These are phyloP conservation scores for Rhogogaster chlorosoma DNA, from an alignment of 2,888 invertebrate species.

Conservation along the genomic window DNA sequence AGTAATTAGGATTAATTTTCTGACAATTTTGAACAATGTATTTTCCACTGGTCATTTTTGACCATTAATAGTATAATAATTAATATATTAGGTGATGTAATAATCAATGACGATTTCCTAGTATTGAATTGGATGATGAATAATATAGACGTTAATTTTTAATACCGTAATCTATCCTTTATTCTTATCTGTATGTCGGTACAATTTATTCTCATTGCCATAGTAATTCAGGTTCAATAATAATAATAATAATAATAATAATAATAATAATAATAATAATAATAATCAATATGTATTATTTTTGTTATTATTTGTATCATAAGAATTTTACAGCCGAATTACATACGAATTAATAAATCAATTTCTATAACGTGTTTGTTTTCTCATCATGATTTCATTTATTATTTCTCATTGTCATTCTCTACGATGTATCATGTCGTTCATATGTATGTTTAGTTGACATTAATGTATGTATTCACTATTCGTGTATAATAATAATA, in stretches of 20 bases:
- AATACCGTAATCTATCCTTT: conserved; percentile 36
- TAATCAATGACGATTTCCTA: background rate
- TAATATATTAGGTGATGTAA: background rate
- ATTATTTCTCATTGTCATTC: background rate
- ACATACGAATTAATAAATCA: conserved; percentile 26
- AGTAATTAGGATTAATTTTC: background rate
- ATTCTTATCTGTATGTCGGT: background rate
- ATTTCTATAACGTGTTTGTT: conserved; percentile 11
- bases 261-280: background rate
- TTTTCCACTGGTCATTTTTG: background rate
- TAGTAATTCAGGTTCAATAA: background rate
- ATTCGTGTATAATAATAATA: conserved; percentile 30
- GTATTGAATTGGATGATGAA: background rate
- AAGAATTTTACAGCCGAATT: background rate
- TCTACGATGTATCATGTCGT: background rate
- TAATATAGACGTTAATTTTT: background rate
- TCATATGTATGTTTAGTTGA: background rate
- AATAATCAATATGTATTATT: background rate
- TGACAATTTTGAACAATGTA: background rate
- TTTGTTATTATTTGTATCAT: background rate
- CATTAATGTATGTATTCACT: background rate
- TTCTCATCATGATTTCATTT: background rate
- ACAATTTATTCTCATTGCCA: conserved; percentile 27
- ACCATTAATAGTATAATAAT: background rate
- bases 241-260: background rate